phyloP scores from a whole-genome alignment of 1,140 invertebrate genomes.

The Acromyrmex echinatior region DNA sequence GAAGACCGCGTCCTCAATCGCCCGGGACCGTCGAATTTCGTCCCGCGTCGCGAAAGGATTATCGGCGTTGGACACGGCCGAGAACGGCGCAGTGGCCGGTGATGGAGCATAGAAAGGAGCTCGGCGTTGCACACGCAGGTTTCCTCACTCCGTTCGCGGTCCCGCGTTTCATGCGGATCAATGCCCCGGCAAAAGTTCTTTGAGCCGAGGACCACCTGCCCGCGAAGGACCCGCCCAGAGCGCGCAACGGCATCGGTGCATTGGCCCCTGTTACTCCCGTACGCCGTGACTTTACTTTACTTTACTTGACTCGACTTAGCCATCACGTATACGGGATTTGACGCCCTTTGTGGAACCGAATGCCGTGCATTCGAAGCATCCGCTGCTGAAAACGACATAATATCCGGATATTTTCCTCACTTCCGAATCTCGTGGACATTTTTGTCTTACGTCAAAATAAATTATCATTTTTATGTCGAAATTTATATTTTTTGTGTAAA shows the following conservation, averaged over 20 bases:
- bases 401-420: background rate
- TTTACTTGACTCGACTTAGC: conserved; percentile 79
- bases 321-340: conserved; percentile 65
- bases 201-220: conserved; percentile 86
- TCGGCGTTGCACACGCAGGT: conserved; percentile 44
- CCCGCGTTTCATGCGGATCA: conserved; percentile 83
- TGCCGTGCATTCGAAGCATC: conserved; percentile 21
- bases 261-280: conserved; percentile 81
- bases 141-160: conserved; percentile 67
- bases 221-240: conserved; percentile 77
- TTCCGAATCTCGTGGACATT: background rate
- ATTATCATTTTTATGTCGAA: background rate
- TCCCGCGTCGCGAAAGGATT: background rate
- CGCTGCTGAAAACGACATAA: background rate
- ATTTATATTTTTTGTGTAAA: background rate
- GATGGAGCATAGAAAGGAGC: conserved; percentile 53
- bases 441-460: background rate
- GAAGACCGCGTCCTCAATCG: conserved; percentile 24
- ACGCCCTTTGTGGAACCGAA: conserved; percentile 35
- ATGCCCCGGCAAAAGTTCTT: conserved; percentile 87
- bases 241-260: conserved; percentile 82
- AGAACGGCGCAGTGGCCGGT: background rate
- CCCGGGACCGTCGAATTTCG: background rate
- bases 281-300: conserved; percentile 71
- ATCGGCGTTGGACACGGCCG: conserved; percentile 33